Evolutionary conservation across 2,888 invertebrate species (phyloP), one percentile per base, ranked within the genome.

Genomic region (Limnephilus auricula): DNA sequence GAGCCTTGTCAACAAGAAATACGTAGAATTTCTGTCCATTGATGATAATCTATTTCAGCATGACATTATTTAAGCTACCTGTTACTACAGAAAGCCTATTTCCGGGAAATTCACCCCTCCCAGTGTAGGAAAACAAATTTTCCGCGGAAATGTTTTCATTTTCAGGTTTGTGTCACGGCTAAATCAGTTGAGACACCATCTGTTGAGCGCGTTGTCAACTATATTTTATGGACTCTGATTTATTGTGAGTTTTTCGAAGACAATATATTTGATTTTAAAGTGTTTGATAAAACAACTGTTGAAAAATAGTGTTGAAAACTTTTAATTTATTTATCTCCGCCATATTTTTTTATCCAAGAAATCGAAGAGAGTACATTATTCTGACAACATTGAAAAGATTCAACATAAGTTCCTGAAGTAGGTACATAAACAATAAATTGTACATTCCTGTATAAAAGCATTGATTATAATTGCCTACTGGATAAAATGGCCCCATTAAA

Each of bases 71-170:
- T 5, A 65, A 25, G 9, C 65, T 25, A 9, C 0, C 25, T n/a
- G 65, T 65, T n/a, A 25, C 65, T 9, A 65, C n/a, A 65, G n/a
- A 65, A 65, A 65, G 9, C 65, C 65, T 65, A 9, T 2, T 82
- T 37, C 82, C 82, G 31, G 18, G 82, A 32, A 25, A 82, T 18
- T 34, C 34, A 25, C n/a, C 30, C 30, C 45, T 15, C 45, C 85
- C 34, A 25, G 9, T 13, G 45, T 9, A 37, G 37, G 85, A 37
- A 30, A 40, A n/a, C 84, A 12, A 84, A 40, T 84, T 9, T 84
- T 25, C n/a, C 10, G 34, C 85, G 45, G 85, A 85, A 85, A 85
- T 13, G 85, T 45, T 85, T 45, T 45, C 45, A 85, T 85, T 85
- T 6, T 45, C 85, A 45, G 45, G 13, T 85, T 40, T 40, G 37